These are phyloP conservation scores for Orbicella faveolata DNA, from an alignment of 64 coral and sea anemone genomes.

Conservation along the genomic window DNA sequence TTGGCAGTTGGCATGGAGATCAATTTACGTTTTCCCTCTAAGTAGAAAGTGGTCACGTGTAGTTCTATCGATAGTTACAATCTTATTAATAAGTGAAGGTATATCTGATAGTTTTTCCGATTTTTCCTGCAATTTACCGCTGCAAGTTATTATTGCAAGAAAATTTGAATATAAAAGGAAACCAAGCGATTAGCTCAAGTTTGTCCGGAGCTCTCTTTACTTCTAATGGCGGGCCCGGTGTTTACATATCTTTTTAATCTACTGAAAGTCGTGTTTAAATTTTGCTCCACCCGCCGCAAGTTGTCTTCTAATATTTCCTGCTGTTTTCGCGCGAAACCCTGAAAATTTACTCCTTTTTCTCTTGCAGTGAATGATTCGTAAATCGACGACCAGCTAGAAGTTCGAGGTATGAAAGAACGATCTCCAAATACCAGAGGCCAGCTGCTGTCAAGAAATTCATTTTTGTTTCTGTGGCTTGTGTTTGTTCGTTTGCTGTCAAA, in stretches of 20 bases:
- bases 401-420: not conserved
- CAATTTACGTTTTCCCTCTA: too few species aligned
- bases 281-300: slow-evolving; percentile 11
- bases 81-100: too few species aligned
- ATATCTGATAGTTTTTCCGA: too few species aligned
- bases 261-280: slow-evolving; percentile 22
- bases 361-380: not conserved
- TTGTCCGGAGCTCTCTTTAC: not conserved
- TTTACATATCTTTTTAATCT: slow-evolving; percentile 23
- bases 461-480: not conserved
- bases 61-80: too few species aligned
- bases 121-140: too few species aligned
- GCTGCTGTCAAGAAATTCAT: not conserved
- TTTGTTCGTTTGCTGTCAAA: not conserved
- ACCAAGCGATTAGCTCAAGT: not conserved
- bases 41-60: too few species aligned
- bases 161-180: not conserved
- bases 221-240: not conserved
- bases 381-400: not conserved
- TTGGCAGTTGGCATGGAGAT: too few species aligned
- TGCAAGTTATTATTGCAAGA: too few species aligned
- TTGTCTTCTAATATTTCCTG: slow-evolving; percentile 21
- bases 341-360: slow-evolving; percentile 19
- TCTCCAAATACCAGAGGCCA: not conserved
- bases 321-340: slow-evolving; percentile 19